Base-by-base conservation (phyloP, 2,113 vertebrate genomes). In the Notiomystis cincta region DNA sequence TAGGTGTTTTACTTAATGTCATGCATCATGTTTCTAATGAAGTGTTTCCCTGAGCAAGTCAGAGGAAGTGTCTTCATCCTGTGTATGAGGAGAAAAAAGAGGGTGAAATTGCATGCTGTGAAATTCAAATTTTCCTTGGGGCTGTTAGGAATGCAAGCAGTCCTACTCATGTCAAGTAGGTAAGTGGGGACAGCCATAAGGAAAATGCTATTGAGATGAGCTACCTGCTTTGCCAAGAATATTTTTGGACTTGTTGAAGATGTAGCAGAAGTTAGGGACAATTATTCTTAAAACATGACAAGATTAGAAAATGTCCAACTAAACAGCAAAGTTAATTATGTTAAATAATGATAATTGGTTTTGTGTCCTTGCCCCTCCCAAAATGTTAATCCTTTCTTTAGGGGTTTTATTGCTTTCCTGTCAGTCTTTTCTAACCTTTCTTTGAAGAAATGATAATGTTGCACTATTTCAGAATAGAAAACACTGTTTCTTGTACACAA, bases 301-400 rank as follows among this genome's bases (percentile, higher is more conserved):
- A 69, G 18, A 42, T 40, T 48, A 65, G 28, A 53, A 90, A 69
- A 87, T 40, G 11, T 48, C 28, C 54, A 28, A 33, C 4, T 51
- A 67, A 86, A 60, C 8, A 89, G 10, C 5, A 17, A 35, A 16
- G 7, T 75, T 50, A n/a, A 40, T 40, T n/a, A 66, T 31, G 7
- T 51, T 48, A 75, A 89, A 57, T 21, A 53, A 35, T 35, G 11
- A 17, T 48, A 40, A 33, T 24, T 22, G 10, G 3, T 25, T 3
- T 7, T 4, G 6, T 30, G 14, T 3, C 7, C 6, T 61, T 83
- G 10, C 7, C 6, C 21, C 7, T n/a, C 8, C 4, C 7, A 5
- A 50, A 54, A 61, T 70, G 5, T 24, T 78, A 58, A 45, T 45
- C 10, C 8, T 2, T 65, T 40, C 18, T 65, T 65, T 15, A 53